Base-by-base conservation (phyloP, 2,797 vertebrate genomes). In the Aulostomus chinensis region DNA sequence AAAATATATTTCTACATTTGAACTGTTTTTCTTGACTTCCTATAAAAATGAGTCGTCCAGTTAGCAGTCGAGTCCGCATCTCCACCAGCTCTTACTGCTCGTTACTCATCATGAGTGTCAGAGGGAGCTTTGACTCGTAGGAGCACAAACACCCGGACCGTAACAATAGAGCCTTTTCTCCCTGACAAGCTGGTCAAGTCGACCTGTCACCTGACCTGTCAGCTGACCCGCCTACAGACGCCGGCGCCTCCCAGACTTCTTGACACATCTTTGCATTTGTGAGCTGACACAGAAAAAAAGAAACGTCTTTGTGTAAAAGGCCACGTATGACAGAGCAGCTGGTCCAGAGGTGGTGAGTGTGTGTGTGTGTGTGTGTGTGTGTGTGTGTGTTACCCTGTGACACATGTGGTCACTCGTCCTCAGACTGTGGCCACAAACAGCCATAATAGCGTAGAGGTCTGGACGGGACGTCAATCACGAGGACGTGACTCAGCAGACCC, bases 371-470 rank as follows among this genome's bases (percentile, higher is more conserved):
- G 64, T 49, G n/a, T n/a, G n/a, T n/a, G n/a, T n/a, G n/a, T n/a
- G n/a, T n/a, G n/a, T n/a, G n/a, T n/a, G n/a, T n/a, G 62, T 49
- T n/a, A n/a, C n/a, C n/a, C n/a, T n/a, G n/a, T n/a, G n/a, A n/a
- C n/a, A n/a, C n/a, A n/a, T n/a, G n/a, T n/a, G n/a, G 67, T 69
- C 73, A 68, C 64, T 68, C 9, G 35, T 61, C 56, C 62, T 76
- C 22, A 70, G 50, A 64, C 10, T 33, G 45, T 16, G 30, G 68
- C 40, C 51, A n/a, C 29, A 76, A 73, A 85, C 83, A 40, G 33
- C 31, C 24, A 4, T 83, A 81, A 84, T 83, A 68, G 37, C 58
- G 58, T 74, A 76, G 74, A 77, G 65, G 54, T 43, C 70, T 63
- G 62, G 60, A 80, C 2, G 61, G 32, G 46, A 61, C 76, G 74